phyloP scores from a whole-genome alignment of 2,797 vertebrate genomes.

The Sandelia bainsii region DNA sequence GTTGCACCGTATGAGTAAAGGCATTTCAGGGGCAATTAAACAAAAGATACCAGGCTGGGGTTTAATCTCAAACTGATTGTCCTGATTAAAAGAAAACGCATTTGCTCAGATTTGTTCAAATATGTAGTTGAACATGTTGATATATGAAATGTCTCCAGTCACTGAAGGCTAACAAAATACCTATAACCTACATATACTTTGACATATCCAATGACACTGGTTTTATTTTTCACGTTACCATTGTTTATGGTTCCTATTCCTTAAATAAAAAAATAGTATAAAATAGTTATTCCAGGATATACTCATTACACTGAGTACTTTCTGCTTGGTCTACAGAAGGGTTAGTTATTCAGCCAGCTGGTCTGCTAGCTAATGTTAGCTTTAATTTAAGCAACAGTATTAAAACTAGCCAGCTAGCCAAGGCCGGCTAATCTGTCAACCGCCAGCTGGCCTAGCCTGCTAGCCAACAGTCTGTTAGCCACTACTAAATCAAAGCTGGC shows the following conservation, averaged over 20 bases:
- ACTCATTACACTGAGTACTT: neutral
- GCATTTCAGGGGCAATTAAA: slow-evolving; percentile 50
- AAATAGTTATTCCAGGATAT: neutral
- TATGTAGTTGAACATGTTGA: neutral
- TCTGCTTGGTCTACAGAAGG: neutral
- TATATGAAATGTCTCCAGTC: slow-evolving; percentile 4
- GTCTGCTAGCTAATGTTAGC: slow-evolving; percentile 51
- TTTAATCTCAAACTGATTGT: neutral
- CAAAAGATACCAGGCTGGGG: slow-evolving; percentile 11
- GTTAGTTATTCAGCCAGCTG: slow-evolving; percentile 25
- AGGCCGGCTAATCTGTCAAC: slow-evolving; percentile 79
- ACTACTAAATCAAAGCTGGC: slow-evolving; percentile 54
- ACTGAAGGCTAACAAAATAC: slow-evolving; percentile 1
- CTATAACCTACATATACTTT: neutral
- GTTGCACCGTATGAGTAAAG: slow-evolving; percentile 17
- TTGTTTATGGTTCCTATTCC: neutral
- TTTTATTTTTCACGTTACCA: neutral
- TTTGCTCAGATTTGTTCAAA: neutral
- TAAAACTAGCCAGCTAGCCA: slow-evolving; percentile 68
- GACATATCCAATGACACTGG: slow-evolving; percentile 3
- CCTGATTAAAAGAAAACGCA: neutral
- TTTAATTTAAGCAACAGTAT: slow-evolving; percentile 63
- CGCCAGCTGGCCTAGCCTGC: slow-evolving; percentile 71
- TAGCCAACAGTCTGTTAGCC: slow-evolving; percentile 58
- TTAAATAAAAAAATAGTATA: neutral